These are phyloP conservation scores for Smithornis capensis DNA, from an alignment of 2,113 vertebrate species.

Conservation along the genomic window DNA sequence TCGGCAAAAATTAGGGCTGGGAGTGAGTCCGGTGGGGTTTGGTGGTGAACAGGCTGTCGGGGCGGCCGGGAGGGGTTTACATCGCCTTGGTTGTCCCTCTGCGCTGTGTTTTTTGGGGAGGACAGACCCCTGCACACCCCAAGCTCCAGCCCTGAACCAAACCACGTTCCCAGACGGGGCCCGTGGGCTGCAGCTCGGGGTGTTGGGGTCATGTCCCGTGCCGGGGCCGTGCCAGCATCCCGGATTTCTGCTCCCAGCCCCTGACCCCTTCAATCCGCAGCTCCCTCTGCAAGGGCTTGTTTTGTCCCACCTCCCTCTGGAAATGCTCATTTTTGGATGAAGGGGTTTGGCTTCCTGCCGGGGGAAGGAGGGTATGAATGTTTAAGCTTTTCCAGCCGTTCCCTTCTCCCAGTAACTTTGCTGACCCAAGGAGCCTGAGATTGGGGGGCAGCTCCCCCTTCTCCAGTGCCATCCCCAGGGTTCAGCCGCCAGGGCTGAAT, in stretches of 20 bases:
- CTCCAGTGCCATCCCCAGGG: fast-evolving
- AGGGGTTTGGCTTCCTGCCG: background rate
- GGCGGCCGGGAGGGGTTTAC: fast-evolving
- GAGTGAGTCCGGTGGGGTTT: fast-evolving
- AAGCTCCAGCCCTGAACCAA: fast-evolving
- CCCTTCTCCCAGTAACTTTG: background rate
- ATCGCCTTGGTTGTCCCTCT: background rate
- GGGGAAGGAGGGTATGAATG: fast-evolving
- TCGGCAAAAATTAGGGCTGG: background rate
- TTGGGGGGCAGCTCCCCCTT: background rate
- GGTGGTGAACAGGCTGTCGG: background rate
- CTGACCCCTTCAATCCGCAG: fast-evolving
- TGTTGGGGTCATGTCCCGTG: background rate
- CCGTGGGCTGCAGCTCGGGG: fast-evolving
- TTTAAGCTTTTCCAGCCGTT: background rate
- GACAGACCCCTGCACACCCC: fast-evolving
- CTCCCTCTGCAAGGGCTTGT: fast-evolving
- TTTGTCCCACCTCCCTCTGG: background rate
- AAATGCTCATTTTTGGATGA: background rate
- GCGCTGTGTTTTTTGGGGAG: fast-evolving
- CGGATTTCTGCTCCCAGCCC: fast-evolving
- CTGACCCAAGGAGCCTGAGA: too few species aligned
- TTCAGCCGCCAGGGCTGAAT: too few species aligned
- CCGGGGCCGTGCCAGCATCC: fast-evolving
- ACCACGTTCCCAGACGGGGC: fast-evolving